Conservation (phyloP, 2,113 vertebrate genomes). For the Picathartes gymnocephalus region DNA sequence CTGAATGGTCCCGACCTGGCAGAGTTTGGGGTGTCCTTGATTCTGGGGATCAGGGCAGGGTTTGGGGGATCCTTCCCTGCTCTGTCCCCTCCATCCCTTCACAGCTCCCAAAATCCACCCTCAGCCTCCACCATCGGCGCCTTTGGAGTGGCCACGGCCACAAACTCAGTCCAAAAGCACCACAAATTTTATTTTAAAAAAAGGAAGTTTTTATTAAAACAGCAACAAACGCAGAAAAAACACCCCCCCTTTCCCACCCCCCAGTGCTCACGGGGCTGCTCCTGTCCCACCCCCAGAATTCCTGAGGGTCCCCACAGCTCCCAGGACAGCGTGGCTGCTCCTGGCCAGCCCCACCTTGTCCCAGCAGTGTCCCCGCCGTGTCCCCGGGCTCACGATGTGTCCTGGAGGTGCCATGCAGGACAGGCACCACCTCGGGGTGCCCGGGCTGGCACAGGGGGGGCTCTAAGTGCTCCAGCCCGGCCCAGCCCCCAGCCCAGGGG, state of each 20-base stretch:
- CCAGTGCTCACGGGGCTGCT: background rate
- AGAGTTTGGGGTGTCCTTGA: background rate
- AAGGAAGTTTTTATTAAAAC: slow-evolving; percentile 21
- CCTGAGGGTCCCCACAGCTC: accelerated
- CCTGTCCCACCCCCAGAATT: background rate
- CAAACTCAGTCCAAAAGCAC: background rate
- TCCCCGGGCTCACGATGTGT: slow-evolving; percentile 26
- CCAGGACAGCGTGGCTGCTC: background rate
- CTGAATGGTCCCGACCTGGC: background rate
- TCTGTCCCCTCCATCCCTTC: background rate
- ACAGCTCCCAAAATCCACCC: background rate
- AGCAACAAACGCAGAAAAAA: background rate
- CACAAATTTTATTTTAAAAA: background rate
- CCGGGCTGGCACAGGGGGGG: background rate
- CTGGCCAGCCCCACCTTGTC: background rate
- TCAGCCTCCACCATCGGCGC: too few species aligned
- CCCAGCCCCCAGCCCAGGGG: background rate
- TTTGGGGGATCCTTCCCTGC: background rate
- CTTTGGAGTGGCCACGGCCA: accelerated
- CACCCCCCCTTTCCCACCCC: background rate
- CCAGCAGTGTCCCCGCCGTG: background rate
- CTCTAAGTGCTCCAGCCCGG: slow-evolving; percentile 20
- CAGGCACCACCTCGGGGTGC: slow-evolving; percentile 1
- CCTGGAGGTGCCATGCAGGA: slow-evolving; percentile 38
- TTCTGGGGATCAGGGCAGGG: background rate